Percentiles rank a stretch among this genome's conserved stretches.
Conservation (phyloP, 2,797 vertebrate species). For the Falco concolor region DNA sequence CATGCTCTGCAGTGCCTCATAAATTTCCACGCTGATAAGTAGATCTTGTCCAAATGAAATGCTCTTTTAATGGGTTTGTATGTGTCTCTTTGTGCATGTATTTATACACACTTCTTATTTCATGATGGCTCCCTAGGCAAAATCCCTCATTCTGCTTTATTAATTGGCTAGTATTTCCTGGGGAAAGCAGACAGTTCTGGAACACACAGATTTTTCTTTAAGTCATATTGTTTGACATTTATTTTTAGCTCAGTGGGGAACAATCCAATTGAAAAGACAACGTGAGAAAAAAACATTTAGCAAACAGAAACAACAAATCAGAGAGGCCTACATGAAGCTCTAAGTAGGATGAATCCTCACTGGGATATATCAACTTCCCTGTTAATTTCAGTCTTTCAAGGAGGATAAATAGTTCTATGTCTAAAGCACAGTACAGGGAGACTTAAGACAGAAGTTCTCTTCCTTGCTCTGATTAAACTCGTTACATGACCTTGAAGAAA, state of each 20-base stretch:
- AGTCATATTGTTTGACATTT: background rate
- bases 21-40: background rate
- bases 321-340: background rate
- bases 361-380: background rate
- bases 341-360: constrained; percentile 11
- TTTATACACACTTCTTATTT: background rate
- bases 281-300: background rate
- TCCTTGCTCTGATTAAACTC: background rate
- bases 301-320: background rate
- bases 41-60: constrained; percentile 38
- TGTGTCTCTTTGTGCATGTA: background rate
- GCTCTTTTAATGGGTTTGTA: constrained; percentile 5
- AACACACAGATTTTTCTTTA: background rate
- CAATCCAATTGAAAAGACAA: background rate
- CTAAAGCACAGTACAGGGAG: background rate
- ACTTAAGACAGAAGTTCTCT: background rate
- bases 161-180: constrained; percentile 31
- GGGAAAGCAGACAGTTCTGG: background rate
- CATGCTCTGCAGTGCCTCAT: background rate
- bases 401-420: background rate
- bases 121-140: constrained; percentile 23
- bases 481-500: background rate
- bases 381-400: background rate
- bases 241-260: constrained; percentile 5
- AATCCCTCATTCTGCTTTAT: constrained; percentile 9